Base-by-base conservation (phyloP, 2,888 invertebrate species). In the Tillus elongatus region DNA sequence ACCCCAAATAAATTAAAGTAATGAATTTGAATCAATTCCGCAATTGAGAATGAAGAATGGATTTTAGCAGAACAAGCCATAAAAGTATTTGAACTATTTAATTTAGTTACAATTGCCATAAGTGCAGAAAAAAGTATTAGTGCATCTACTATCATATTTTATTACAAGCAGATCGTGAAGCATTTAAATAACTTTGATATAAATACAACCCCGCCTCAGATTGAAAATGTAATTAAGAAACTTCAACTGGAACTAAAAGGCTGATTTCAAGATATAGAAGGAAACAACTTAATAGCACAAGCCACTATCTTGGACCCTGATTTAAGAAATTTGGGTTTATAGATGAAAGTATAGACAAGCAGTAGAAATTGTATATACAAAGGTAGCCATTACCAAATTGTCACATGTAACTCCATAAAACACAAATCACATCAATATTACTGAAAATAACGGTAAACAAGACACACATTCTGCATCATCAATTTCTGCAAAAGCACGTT, bases 241-340 rank as follows among this genome's bases (percentile, higher is more conserved):
- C 33, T 42, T 13, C 4, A 34, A 30, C n/a, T 30, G 0, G 38
- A 42, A 35, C 13, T 41, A 35, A 39, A 39, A 35, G 15, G 16
- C 6, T 13, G 39, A 1, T 39, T 42, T 33, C 30, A 35, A 2
- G 30, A 37, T 27, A 31, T 37, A 33, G 39, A 39, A 33, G 37
- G 13, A 11, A 41, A 38, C 11, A 4, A 33, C 13, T 40, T 40
- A 33, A 36, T 40, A 16, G 39, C 37, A 3, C 40, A 42, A 40
- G 35, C 41, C 1, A 45, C 40, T n/a, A 38, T 45, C 11, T 39
- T 42, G 35, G 42, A 40, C 42, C 36, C 14, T 26, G 45, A 28
- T 36, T 42, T 14, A 40, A 45, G 37, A 45, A 42, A 40, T 35
- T 37, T 36, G 35, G 36, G 6, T 38, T 41, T 28, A 37, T 37